Evolutionary conservation across 2,113 vertebrate species (phyloP).

Genomic region (Casuarius casuarius): DNA sequence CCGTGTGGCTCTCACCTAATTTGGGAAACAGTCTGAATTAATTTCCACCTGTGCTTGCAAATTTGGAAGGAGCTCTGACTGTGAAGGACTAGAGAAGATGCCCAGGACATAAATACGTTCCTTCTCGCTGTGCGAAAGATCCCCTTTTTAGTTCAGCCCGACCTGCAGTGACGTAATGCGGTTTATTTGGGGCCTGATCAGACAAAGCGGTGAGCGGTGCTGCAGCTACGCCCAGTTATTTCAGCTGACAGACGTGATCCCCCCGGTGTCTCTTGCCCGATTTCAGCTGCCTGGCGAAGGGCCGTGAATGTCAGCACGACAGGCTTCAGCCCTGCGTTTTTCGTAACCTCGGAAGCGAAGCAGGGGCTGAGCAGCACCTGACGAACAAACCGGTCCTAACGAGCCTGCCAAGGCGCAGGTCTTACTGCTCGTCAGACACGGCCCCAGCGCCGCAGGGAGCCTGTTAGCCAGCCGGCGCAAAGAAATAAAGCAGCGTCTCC

Average conservation of each 20-base stretch:
- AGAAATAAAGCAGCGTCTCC: background rate
- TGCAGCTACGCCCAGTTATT: conserved; percentile 21
- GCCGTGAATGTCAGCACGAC: background rate
- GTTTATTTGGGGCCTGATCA: conserved; percentile 59
- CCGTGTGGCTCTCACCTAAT: conserved; percentile 36
- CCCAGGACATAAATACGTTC: background rate
- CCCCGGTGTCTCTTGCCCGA: background rate
- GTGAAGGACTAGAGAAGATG: background rate
- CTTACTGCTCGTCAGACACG: background rate
- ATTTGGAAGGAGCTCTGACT: conserved; percentile 22
- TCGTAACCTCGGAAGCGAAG: background rate
- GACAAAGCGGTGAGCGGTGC: conserved; percentile 5
- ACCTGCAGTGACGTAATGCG: conserved; percentile 33
- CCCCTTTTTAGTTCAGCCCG: conserved; percentile 19
- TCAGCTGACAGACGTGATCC: background rate
- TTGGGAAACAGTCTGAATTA: conserved; percentile 28
- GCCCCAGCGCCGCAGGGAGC: background rate
- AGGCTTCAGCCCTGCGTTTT: background rate
- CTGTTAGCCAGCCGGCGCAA: background rate
- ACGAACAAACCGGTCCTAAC: background rate
- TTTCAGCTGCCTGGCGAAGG: background rate
- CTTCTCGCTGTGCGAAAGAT: background rate
- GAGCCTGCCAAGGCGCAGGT: background rate
- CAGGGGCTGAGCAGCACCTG: background rate
- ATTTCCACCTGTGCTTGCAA: conserved; percentile 15